Evolutionary conservation across 2,113 vertebrate species (phyloP), one percentile per base, ranked within the genome.

Genomic region (Hiodon alosoides): DNA sequence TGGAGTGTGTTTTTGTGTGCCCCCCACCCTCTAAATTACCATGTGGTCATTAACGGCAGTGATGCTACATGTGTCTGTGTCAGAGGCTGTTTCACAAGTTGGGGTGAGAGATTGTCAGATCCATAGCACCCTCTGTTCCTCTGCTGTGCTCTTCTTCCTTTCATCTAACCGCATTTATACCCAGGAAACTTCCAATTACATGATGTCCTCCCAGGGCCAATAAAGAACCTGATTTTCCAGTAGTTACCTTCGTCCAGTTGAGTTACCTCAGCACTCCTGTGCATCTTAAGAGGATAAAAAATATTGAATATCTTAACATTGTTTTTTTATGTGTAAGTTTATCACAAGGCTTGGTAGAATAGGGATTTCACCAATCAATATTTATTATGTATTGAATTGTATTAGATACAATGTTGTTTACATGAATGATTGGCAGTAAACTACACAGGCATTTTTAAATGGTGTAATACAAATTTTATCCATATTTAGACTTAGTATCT

Each of bases 11-110:
- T 72, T 31, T 51, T 79, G 75, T 71, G 80, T 54, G 79, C 83
- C 83, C 0, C 2, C 31, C 31, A 31, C 31, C 31, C 31, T 31
- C 31, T 78, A 79, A 77, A 79, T 82, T 82, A 81, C 85, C 84
- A 85, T 87, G 86, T 85, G 89, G 86, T 86, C 87, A 87, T 89
- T 87, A 89, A 85, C 83, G 88, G 83, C 78, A 85, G 81, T 81
- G 83, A 84, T 79, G 79, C 83, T 73, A 79, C 62, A 77, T 69
- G 81, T 83, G 87, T 86, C 86, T 86, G 87, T 87, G 87, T 88
- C 85, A 89, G 77, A 82, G 84, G 82, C 87, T 85, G 87, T 78
- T 78, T 83, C 79, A 71, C 68, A 75, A 77, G 68, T 67, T 53
- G 55, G 75, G 78, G 81, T 81, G 79, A 73, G 78, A 81, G 79